A percentile compares a stretch with the other conserved stretches of the same genome.
Evolutionary conservation across 2,113 vertebrate species (phyloP).

Genomic region (Cettia cetti): DNA sequence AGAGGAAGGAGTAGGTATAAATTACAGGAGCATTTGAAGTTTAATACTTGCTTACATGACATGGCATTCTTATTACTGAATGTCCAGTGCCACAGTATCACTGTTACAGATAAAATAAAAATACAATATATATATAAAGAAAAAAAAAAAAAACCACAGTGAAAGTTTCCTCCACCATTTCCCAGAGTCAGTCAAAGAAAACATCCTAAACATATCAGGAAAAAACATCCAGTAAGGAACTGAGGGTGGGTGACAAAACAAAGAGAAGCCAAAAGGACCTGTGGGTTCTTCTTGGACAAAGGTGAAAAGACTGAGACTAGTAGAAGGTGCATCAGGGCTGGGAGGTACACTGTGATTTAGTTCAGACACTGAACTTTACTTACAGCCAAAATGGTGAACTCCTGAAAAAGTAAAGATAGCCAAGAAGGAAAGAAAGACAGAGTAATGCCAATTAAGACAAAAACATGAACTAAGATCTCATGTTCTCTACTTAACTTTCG

Average conservation of each 20-base stretch:
- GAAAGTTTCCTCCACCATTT: conserved; percentile 59
- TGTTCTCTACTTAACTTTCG: not conserved
- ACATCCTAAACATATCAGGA: conserved; percentile 51
- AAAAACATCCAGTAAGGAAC: conserved; percentile 63
- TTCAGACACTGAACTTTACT: conserved; percentile 82
- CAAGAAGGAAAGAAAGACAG: conserved; percentile 83
- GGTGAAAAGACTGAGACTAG: conserved; percentile 67
- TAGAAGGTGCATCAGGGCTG: conserved; percentile 66
- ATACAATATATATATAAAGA: not conserved
- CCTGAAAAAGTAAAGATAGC: conserved; percentile 90
- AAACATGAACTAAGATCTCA: not conserved
- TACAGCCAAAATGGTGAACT: conserved; percentile 92
- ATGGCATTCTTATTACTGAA: conserved; percentile 73
- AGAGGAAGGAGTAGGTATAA: conserved; percentile 64
- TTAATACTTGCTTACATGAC: conserved; percentile 67
- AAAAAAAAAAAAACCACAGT: not conserved
- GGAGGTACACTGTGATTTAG: conserved; percentile 67
- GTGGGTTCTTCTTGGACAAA: conserved; percentile 67
- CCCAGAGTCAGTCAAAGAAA: conserved; percentile 61
- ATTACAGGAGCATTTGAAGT: conserved; percentile 53
- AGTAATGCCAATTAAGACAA: conserved; percentile 70
- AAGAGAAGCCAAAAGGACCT: conserved; percentile 64
- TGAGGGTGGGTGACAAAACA: conserved; percentile 68
- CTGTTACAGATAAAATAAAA: conserved; percentile 61
- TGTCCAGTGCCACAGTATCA: conserved; percentile 67